phyloP scores from a whole-genome alignment of 2,888 invertebrate genomes.

The Dusona sp. region DNA sequence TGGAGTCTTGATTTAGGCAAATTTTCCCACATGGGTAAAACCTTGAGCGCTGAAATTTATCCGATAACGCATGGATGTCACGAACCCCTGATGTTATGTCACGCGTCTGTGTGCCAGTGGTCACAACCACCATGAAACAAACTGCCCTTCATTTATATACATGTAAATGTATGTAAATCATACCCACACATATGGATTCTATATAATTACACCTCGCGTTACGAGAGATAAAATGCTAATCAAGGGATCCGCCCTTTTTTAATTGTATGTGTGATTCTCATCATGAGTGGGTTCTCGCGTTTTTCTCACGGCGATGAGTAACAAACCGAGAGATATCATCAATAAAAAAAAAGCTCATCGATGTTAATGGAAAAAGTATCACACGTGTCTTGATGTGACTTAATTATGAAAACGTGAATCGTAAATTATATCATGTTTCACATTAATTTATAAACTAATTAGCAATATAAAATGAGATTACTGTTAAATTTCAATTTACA shows the following conservation, averaged over 20 bases:
- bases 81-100: constrained; percentile 35
- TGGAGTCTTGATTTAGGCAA: constrained; percentile 12
- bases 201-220: constrained; percentile 75
- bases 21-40: constrained; percentile 45
- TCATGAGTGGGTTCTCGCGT: constrained; percentile 76
- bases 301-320: constrained; percentile 68
- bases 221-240: constrained; percentile 81
- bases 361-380: constrained; percentile 2
- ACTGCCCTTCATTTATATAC: constrained; percentile 4
- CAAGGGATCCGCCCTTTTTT: constrained; percentile 72
- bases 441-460: background rate
- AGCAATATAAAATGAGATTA: background rate
- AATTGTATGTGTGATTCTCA: constrained; percentile 80
- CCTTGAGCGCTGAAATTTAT: constrained; percentile 35
- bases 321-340: constrained; percentile 58
- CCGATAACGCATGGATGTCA: constrained; percentile 41
- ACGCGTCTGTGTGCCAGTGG: constrained; percentile 45
- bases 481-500: background rate
- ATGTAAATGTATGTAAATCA: constrained; percentile 20
- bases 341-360: constrained; percentile 23
- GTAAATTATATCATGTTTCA: background rate
- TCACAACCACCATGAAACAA: constrained; percentile 10
- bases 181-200: constrained; percentile 67
- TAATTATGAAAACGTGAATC: background rate
- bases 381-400: background rate